Evolutionary conservation across 2,797 vertebrate species (phyloP).

Genomic region (Trachurus trachurus): DNA sequence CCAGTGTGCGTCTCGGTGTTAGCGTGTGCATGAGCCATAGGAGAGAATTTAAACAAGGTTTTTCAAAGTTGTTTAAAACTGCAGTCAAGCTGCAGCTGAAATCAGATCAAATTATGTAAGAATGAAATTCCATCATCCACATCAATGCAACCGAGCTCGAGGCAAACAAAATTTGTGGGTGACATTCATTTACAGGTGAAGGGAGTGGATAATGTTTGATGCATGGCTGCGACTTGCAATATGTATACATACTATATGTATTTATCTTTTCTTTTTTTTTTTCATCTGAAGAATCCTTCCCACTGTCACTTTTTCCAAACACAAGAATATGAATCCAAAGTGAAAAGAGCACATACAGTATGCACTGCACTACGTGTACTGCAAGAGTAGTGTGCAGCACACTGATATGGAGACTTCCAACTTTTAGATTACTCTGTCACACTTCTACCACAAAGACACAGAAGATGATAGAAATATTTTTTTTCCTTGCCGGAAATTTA

Average conservation of each 20-base stretch:
- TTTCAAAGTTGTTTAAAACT: conserved; percentile 39
- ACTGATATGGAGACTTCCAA: background rate
- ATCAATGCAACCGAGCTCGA: conserved; percentile 6
- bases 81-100: conserved; percentile 25
- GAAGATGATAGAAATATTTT: background rate
- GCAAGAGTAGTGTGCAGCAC: no score
- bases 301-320: background rate
- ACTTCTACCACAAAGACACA: background rate
- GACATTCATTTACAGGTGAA: conserved; percentile 32
- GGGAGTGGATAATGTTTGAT: conserved; percentile 19
- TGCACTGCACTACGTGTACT: background rate
- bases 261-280: background rate
- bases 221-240: background rate
- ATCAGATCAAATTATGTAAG: conserved; percentile 38
- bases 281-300: conserved; percentile 15
- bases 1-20: background rate
- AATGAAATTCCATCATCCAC: conserved; percentile 28
- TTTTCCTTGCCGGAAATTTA: background rate
- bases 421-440: conserved; percentile 2
- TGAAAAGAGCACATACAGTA: conserved; percentile 1
- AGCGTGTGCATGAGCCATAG: background rate
- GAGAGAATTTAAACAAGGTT: conserved; percentile 27
- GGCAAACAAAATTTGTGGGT: conserved; percentile 10
- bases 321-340: background rate
- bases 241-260: no score